phyloP scores from a whole-genome alignment of 2,113 vertebrate species.

The Peucedramus taeniatus region DNA sequence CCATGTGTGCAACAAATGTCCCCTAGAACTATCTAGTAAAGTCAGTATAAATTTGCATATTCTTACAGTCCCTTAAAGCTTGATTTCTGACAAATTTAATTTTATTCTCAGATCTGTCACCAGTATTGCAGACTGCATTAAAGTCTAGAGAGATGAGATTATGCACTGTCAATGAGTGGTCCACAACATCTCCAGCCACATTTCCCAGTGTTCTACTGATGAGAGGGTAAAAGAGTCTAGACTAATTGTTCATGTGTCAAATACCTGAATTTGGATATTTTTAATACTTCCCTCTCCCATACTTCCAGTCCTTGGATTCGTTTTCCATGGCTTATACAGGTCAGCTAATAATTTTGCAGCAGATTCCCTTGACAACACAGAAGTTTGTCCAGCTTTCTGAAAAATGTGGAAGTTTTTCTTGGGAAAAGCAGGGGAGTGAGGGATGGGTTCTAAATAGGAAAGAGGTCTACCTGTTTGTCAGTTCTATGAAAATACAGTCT shows the following conservation, averaged over 20 bases:
- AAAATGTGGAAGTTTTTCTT: not conserved
- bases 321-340: not conserved
- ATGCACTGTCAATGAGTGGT: not conserved
- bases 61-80: not conserved
- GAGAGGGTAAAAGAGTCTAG: not conserved
- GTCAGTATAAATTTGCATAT: not conserved
- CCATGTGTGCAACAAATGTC: not conserved
- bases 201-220: not conserved
- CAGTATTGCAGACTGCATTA: not conserved
- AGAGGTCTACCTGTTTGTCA: not conserved
- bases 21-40: not conserved
- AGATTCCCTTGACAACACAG: not conserved
- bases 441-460: not conserved
- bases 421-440: rapidly evolving
- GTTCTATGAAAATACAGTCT: not conserved
- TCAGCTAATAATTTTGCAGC: not conserved
- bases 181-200: not conserved
- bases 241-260: rapidly evolving
- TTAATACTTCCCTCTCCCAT: not conserved
- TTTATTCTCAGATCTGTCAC: not conserved
- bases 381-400: not conserved
- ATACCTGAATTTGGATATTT: not conserved
- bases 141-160: not conserved
- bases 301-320: rapidly evolving
- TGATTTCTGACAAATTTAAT: not conserved